These are phyloP conservation scores for Salvelinus namaycush DNA, from an alignment of 2,113 vertebrate genomes.

Conservation along the genomic window DNA sequence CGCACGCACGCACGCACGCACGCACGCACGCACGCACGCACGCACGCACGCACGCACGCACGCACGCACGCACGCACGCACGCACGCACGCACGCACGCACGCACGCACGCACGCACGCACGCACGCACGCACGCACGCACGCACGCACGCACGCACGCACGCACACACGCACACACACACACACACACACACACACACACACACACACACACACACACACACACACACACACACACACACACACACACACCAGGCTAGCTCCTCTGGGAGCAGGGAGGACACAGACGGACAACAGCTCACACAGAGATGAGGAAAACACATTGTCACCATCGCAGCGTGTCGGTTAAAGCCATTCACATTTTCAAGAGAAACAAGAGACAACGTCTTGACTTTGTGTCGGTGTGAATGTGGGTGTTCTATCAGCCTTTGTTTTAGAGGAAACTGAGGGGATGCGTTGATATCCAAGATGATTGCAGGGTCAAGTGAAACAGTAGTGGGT, in stretches of 20 bases:
- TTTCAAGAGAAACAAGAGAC: conserved; percentile 13
- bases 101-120: neutral
- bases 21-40: too few relatives aligned
- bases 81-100: neutral
- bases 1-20: too few relatives aligned
- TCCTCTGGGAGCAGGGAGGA: conserved; percentile 37
- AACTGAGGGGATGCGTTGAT: neutral
- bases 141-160: neutral
- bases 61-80: neutral
- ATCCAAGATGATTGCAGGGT: neutral
- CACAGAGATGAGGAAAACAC: conserved; percentile 31
- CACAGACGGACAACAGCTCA: conserved; percentile 23
- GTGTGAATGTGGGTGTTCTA: conserved; percentile 11
- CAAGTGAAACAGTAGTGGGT: neutral
- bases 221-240: neutral
- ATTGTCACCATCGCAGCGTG: conserved; percentile 27
- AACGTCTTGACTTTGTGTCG: neutral
- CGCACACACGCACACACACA: neutral
- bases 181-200: neutral
- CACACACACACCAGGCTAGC: conserved; percentile 6
- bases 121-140: neutral
- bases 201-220: neutral
- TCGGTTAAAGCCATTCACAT: conserved; percentile 8
- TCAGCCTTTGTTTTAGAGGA: neutral
- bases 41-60: neutral